Evolutionary conservation across 2,888 invertebrate genomes (phyloP), one percentile per base, ranked within the genome.

Genomic region (Phengaris alcon): DNA sequence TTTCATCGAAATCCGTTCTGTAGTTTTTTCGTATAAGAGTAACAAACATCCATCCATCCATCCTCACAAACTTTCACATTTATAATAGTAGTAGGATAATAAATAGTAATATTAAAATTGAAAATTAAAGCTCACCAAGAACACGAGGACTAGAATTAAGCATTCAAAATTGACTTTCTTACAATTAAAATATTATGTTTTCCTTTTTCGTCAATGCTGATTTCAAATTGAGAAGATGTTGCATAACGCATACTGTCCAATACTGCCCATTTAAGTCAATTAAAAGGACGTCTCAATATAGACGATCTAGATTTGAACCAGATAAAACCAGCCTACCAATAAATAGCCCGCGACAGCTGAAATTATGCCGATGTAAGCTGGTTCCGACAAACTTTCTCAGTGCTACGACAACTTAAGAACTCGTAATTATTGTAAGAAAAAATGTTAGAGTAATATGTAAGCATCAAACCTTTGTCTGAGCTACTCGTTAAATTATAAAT

Each of bases 261-360:
- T 64, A 52, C 52, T 52, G 35, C 10, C 64, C 64, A 64, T 35
- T 64, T 64, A 64, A 64, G 35, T 35, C 64, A 64, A 64, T 64
- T 44, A 64, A 13, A 64, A 64, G 13, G 12, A 64, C 64, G 35
- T 64, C 64, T 35, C 59, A 59, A 13, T 44, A 35, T 64, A 35
- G 35, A 64, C 13, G 35, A 12, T 10, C 64, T 64, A 64, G 35
- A 44, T 64, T 64, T 44, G 13, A 64, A 64, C 64, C 64, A 64
- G 64, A 64, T 64, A 12, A 64, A 64, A 64, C 64, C 64, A 64
- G 64, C 64, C 35, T 0, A 12, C 64, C 35, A 35, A 35, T 35
- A 35, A 64, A 64, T 7, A 44, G 64, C 64, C 64, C 22, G 59
- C 22, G 10, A 10, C 22, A 64, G 59, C 59, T 35, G 13, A 64